Evolutionary conservation across 2,888 invertebrate genomes (phyloP), one percentile per base, ranked within the genome.

Genomic region (Callyntrura sp.): DNA sequence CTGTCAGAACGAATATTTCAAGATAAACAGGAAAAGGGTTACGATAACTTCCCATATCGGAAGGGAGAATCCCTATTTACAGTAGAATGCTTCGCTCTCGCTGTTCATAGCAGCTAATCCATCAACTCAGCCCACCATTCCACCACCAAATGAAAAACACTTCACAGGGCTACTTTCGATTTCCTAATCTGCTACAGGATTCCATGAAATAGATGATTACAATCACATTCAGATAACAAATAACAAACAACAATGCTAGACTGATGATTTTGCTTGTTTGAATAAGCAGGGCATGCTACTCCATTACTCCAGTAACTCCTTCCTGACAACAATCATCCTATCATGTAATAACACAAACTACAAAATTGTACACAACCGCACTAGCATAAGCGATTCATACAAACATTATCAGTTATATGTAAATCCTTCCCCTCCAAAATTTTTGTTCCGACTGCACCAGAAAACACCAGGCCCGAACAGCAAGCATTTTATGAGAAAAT

Each of bases 1-100:
- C n/a, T 28, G n/a, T 2, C 81, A 23, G 76, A 51, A 57, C 14
- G 20, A 60, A 25, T 14, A 8, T 25, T 62, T 62, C 11, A 57
- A 55, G 62, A 45, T 57, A 84, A 85, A 62, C 62, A 55, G 86
- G 81, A 81, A 87, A 84, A 87, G 86, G 86, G 86, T 87, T 87
- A 57, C 14, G 57, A 88, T 55, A 86, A 78, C 79, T 86, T 68
- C 20, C 9, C 35, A 28, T 65, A 25, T 11, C 17, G 48, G 78
- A 78, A 78, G 60, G 60, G 73, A 51, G 88, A 81, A 23, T 81
- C 60, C 88, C 60, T 9, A 5, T 85, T 62, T 11, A 5, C 11
- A 23, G 3, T 85, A 70, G 3, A 35, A 35, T 35, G 35, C 62
- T 82, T 73, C 88, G 62, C 73, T 14, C 0, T 86, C 43, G 6